Base-by-base conservation (phyloP, 2,888 invertebrate genomes). In the Malthinus seriepunctatus region DNA sequence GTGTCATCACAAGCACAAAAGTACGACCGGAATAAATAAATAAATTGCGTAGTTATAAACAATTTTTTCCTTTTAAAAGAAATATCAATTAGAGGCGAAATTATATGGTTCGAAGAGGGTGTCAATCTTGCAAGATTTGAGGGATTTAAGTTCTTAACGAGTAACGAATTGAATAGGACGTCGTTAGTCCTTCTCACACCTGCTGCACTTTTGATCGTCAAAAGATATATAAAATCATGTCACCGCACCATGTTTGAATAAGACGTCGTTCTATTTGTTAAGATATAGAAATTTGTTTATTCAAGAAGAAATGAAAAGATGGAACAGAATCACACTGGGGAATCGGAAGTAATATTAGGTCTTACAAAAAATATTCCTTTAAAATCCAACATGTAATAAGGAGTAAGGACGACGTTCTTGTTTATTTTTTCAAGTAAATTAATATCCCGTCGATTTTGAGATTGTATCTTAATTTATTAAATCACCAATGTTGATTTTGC, bases 401-500 rank as follows among this genome's bases (percentile, higher is more conserved):
- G n/a, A 52, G 12, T 42, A 14, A 45, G 10, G 42, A 42, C 23
- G 11, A 33, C 2, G 45, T 51, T 23, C 23, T 23, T 23, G 23
- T 23, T 23, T 45, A 35, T 52, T 46, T 45, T 10, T 14, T 23
- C 23, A 15, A 37, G 49, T 11, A 23, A 49, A 35, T 23, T 49
- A n/a, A 48, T 35, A 37, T 46, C 50, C 50, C 33, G 50, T 44
- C 23, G 51, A 51, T 37, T 46, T 32, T 37, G 11, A 33, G 32
- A 46, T 51, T 42, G 56, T 49, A 12, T 39, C 56, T 35, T 51
- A 31, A 35, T 47, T 39, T 56, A 51, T 51, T 12, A 38, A 38
- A 49, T 33, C 38, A 51, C 45, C 38, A 51, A 33, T 35, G 47
- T 46, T 31, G 57, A 57, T 51, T 57, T 57, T 57, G 39, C 39